A percentile compares a stretch with the other conserved stretches of the same genome.
Conservation (phyloP, 2,113 vertebrate genomes). For the Leptodactylus fuscus region DNA sequence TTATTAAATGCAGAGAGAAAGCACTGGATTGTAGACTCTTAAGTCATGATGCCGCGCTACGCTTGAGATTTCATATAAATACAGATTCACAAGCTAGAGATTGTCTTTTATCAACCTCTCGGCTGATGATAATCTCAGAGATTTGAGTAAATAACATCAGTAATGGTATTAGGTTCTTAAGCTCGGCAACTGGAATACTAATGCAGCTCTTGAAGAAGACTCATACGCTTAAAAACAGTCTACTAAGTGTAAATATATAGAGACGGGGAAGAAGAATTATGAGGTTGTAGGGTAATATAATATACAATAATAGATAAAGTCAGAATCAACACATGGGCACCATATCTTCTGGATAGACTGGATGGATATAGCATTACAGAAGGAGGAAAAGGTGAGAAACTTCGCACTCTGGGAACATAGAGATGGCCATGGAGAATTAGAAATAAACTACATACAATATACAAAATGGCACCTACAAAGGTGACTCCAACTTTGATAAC, state of each 20-base stretch:
- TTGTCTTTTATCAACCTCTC: background rate
- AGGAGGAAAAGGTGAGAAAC: too few relatives aligned
- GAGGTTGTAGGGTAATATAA: too few relatives aligned
- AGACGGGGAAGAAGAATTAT: background rate
- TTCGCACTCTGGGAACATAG: too few relatives aligned
- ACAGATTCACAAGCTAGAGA: background rate
- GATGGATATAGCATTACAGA: too few relatives aligned
- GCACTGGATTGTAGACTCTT: background rate
- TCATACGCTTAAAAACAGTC: background rate
- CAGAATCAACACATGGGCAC: too few relatives aligned
- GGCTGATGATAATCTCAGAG: slow-evolving; percentile 1
- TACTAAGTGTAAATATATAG: background rate
- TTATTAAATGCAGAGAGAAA: background rate
- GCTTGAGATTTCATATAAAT: background rate
- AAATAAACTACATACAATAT: too few relatives aligned
- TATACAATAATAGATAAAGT: too few relatives aligned
- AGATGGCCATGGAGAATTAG: too few relatives aligned
- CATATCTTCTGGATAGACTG: too few relatives aligned
- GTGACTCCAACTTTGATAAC: too few relatives aligned
- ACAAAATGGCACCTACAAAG: too few relatives aligned
- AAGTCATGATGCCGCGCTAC: background rate
- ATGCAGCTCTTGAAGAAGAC: background rate
- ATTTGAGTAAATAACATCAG: background rate
- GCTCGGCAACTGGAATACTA: background rate
- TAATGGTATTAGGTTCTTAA: background rate